Evolutionary conservation across 1,140 invertebrate genomes (phyloP), one percentile per base, ranked within the genome.

Genomic region (Calephelis virginiensis): DNA sequence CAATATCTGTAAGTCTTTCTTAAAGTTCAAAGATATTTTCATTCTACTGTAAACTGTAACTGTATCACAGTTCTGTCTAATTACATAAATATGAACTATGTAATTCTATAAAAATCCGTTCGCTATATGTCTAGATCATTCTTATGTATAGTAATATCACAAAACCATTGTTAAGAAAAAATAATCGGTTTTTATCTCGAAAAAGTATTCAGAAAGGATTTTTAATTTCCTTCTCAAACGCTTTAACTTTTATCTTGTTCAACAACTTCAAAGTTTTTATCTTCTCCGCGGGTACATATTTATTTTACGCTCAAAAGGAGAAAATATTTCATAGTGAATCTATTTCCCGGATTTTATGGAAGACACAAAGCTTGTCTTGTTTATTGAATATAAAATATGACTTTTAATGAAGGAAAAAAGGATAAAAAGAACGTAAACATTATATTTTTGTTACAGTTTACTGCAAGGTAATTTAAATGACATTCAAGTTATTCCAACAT

Each of bases 121-220:
- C 28, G 28, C 28, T 4, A 28, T 4, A 28, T 28, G 5, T 28
- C 28, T 4, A 28, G 28, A 28, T 28, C 28, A 28, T 28, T 28
- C 28, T 28, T 28, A 28, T 28, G 28, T 28, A 28, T 43, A 43
- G 40, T 9, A 43, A 9, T 43, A 43, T 9, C 40, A 43, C 40
- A 43, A 9, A 43, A 9, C 40, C 40, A 43, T 43, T 43, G 40
- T 43, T 43, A 43, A 53, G 14, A 53, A 53, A 53, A 10, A 53
- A 53, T 53, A 53, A 53, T 53, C 50, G 50, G 50, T 53, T 53
- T 53, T 53, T 17, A 11, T 53, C 50, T 53, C 17, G 17, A 53
- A 53, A 28, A 53, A 53, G 50, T 53, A 53, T 53, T 53, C 50
- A 53, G 50, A 53, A 53, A 53, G 50, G 50, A 53, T 53, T 53